Evolutionary conservation across 2,797 vertebrate species (phyloP), one percentile per base, ranked within the genome.

Genomic region (Peromyscus aztecus): DNA sequence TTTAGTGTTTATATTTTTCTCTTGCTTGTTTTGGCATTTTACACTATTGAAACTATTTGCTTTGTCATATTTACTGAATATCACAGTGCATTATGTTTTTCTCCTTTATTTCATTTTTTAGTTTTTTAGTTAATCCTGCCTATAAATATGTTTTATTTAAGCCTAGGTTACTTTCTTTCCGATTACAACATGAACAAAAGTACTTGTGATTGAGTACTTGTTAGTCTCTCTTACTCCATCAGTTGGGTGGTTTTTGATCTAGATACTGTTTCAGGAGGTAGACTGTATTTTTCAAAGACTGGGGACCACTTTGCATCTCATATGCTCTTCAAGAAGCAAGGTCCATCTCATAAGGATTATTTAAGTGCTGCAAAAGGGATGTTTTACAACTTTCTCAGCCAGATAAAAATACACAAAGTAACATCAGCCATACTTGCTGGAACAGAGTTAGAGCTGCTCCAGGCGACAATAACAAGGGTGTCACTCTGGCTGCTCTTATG

Each of bases 11-110:
- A 67, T 86, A 57, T 49, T 90, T 52, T 84, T 88, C 31, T 78
- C n/a, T 86, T 87, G 34, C 23, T 92, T 11, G 19, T 73, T 94
- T 96, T 95, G 23, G 37, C 52, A 92, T 71, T 92, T 97, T 71
- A 77, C 55, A 63, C 19, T 81, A 40, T 27, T 57, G 27, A 94
- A 69, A 65, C 61, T 88, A 65, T 89, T 85, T 75, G 83, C 78
- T 92, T 49, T 24, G 40, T 92, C 16, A 10, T 55, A 29, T 76
- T 94, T 90, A 83, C 13, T 49, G 9, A 88, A 24, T 80, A 78
- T 52, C 86, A 34, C 0, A 46, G 16, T 49, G 7, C 1, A 65
- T 69, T 19, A 57, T 40, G 5, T 40, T 89, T 16, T 71, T 63
- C 19, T 49, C 65, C 16, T 80, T 46, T 31, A 2, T 34, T 67